Evolutionary conservation across 2,797 vertebrate genomes (phyloP), one percentile per base, ranked within the genome.

Genomic region (Enteromius treurensis): DNA sequence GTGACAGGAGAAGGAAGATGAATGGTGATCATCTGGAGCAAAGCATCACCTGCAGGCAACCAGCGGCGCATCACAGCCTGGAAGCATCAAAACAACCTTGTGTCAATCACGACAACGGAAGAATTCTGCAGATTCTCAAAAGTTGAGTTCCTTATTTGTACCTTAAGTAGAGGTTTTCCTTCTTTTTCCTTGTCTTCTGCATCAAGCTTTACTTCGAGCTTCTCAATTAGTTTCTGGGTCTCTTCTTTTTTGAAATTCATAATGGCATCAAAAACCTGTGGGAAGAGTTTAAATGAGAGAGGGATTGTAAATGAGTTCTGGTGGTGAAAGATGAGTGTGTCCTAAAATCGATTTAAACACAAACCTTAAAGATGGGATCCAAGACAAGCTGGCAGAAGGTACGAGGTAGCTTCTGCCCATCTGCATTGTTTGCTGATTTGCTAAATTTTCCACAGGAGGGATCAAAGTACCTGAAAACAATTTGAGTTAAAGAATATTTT

Each of bases 1-100:
- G 95, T 96, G 83, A 96, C 96, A 0, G 96, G 96, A 11, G 96
- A 97, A 11, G 96, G 96, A 86, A 97, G 89, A 88, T 97, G 96
- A 86, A 97, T 96, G 86, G 96, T 96, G 87, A 97, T 97, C 96
- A 97, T 97, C 87, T 97, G 96, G 8, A 97, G 92, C 77, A 96
- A 89, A 0, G 96, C 96, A 0, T 96, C 96, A 51, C 96, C 96
- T 0, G 96, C 96, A 0, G 96, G 96, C 47, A 97, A 92, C 96
- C 96, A 97, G 88, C 96, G 95, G 71, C 96, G 94, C 96, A 96
- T 97, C 90, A 97, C 96, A 0, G 96, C 88, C 88, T 89, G 58
- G 5, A 83, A n/a, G 40, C 26, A 68, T 32, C 2, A 5, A 49
- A 60, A 26, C 9, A 64, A 51, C 2, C 37, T 58, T 10, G 26